Percentiles rank a stretch among this genome's conserved stretches.
Conservation (phyloP, 2,888 invertebrate species). For the Hypomecis punctinalis region DNA sequence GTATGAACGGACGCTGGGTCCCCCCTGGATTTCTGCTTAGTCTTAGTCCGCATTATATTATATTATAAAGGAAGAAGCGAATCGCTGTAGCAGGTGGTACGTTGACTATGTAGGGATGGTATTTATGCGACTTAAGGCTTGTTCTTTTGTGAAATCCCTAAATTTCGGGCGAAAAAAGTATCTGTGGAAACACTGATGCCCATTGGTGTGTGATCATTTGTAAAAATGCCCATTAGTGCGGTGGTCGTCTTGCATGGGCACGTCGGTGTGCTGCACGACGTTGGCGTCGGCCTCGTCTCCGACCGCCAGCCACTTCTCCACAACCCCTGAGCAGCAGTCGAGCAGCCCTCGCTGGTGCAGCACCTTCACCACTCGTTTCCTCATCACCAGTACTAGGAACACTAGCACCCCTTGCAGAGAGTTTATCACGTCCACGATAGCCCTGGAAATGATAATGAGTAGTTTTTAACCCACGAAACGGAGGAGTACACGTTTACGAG, state of each 20-base stretch:
- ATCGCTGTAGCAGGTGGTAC: too few relatives aligned
- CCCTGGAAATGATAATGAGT: constrained; percentile 82
- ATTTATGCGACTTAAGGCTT: too few relatives aligned
- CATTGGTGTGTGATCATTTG: background rate
- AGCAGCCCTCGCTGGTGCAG: constrained; percentile 64
- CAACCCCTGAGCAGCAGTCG: constrained; percentile 58
- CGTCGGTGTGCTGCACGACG: constrained; percentile 68
- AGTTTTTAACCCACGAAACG: too few relatives aligned
- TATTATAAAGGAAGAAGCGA: too few relatives aligned
- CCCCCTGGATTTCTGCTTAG: too few relatives aligned
- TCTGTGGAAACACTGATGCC: too few relatives aligned
- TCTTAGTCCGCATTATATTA: too few relatives aligned
- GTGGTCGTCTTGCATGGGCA: constrained; percentile 61
- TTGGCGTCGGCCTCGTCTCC: constrained; percentile 80
- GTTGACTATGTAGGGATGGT: too few relatives aligned
- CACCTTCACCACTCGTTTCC: constrained; percentile 79
- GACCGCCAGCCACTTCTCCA: constrained; percentile 64
- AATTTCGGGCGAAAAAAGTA: too few relatives aligned
- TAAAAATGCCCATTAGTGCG: constrained; percentile 4
- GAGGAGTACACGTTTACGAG: too few relatives aligned
- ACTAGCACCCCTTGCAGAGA: constrained; percentile 86
- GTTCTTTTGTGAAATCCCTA: too few relatives aligned
- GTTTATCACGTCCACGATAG: constrained; percentile 85
- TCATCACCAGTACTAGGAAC: constrained; percentile 85
- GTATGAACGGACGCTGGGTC: too few relatives aligned